Evolutionary conservation across 2,113 vertebrate genomes (phyloP).

Genomic region (Hippopotamus amphibius): DNA sequence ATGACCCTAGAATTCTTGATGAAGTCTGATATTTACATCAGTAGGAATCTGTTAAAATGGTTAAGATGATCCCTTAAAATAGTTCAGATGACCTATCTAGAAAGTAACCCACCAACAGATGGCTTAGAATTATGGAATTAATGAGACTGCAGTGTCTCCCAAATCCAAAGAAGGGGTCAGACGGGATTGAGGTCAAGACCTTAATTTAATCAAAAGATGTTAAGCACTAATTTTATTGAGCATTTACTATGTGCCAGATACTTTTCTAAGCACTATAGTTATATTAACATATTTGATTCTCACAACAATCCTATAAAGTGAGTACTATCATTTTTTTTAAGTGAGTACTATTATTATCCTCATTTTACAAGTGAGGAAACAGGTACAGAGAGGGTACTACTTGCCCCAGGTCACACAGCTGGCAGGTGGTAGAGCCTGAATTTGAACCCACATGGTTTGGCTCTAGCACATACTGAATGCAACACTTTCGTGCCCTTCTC

Average conservation of each 20-base stretch:
- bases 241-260: neutral
- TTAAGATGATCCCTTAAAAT: neutral
- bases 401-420: neutral
- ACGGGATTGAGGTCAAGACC: neutral
- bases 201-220: constrained; percentile 23
- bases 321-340: neutral
- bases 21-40: neutral
- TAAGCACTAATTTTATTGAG: constrained; percentile 25
- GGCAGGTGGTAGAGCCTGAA: neutral
- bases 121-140: constrained; percentile 37
- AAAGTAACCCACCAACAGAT: constrained; percentile 9
- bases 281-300: constrained; percentile 1
- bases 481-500: neutral
- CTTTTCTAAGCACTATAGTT: constrained; percentile 11
- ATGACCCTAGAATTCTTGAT: neutral
- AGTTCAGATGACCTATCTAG: neutral
- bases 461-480: neutral
- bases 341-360: neutral
- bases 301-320: neutral
- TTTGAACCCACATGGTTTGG: neutral
- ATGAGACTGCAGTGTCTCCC: neutral
- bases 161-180: neutral
- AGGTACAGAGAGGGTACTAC: neutral
- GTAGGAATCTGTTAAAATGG: neutral
- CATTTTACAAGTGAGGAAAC: neutral